Evolutionary conservation across 2,797 vertebrate genomes (phyloP).

Genomic region (Margarornis squamiger): DNA sequence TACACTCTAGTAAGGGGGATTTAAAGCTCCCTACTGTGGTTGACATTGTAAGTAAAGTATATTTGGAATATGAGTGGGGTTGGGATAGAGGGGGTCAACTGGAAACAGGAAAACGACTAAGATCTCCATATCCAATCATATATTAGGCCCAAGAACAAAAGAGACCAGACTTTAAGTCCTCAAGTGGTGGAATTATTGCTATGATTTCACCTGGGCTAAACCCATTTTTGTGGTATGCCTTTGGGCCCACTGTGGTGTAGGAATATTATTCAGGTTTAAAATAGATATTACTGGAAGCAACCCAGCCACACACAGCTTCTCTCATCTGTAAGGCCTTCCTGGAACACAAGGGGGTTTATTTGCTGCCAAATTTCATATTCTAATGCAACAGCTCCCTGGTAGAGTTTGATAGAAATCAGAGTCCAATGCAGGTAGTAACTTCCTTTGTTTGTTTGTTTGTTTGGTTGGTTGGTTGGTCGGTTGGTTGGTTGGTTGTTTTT

Average conservation of each 20-base stretch:
- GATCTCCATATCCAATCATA: neutral
- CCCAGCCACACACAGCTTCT: too few species aligned
- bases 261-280: neutral
- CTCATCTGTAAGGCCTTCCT: neutral
- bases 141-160: too few species aligned
- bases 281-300: neutral
- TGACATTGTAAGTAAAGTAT: neutral
- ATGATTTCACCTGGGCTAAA: neutral
- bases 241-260: neutral
- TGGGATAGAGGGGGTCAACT: neutral
- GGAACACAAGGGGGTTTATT: neutral
- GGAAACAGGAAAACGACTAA: neutral
- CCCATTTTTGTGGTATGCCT: neutral
- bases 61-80: neutral
- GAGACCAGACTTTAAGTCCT: neutral
- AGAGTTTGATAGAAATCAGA: slow-evolving; percentile 80
- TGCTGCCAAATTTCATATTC: neutral
- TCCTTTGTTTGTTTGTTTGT: neutral
- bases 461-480: too few species aligned
- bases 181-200: neutral
- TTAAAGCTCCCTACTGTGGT: neutral
- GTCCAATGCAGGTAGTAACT: slow-evolving; percentile 80
- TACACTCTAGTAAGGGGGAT: neutral
- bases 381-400: slow-evolving; percentile 32
- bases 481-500: neutral